Conservation (phyloP, 2,113 vertebrate species). For the Microtus oregoni region DNA sequence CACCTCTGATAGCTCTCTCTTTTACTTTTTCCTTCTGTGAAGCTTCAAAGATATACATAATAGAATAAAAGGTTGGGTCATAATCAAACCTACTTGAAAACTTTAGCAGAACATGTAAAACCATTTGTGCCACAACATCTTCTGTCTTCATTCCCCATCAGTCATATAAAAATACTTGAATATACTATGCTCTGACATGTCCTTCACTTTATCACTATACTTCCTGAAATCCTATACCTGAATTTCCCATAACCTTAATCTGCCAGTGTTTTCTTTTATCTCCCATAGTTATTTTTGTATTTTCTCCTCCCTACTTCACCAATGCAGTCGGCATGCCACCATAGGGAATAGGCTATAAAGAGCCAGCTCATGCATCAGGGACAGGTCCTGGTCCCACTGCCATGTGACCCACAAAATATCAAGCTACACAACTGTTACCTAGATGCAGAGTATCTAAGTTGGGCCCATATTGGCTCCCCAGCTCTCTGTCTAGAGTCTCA, state of each 20-base stretch:
- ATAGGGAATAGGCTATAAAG: too few relatives aligned
- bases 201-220: neutral
- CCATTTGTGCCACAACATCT: neutral
- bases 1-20: neutral
- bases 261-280: neutral
- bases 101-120: neutral
- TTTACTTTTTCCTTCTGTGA: neutral
- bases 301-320: neutral
- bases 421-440: too few relatives aligned
- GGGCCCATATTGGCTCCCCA: too few relatives aligned
- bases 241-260: neutral
- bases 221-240: neutral
- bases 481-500: too few relatives aligned
- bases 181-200: neutral
- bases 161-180: neutral
- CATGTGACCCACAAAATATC: too few relatives aligned
- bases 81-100: neutral
- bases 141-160: neutral
- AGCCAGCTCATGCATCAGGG: too few relatives aligned
- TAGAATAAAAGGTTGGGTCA: neutral
- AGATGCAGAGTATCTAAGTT: too few relatives aligned
- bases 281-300: neutral
- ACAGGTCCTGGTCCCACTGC: too few relatives aligned
- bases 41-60: neutral
- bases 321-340: too few relatives aligned